Evolutionary conservation across 2,113 vertebrate genomes (phyloP).

Genomic region (Osmerus eperlanus): DNA sequence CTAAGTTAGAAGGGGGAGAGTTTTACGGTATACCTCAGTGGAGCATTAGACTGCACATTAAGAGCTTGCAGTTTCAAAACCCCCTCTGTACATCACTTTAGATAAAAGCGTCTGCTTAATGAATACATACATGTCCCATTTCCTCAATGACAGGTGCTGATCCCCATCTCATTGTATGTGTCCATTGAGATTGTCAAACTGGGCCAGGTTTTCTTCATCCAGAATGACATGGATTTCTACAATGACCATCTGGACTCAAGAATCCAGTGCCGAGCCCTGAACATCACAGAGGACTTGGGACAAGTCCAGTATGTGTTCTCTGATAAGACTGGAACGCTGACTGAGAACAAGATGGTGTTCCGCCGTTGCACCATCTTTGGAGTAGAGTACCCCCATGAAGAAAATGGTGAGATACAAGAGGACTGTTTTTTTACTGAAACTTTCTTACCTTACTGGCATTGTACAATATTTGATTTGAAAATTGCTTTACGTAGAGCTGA

Average conservation of each 20-base stretch:
- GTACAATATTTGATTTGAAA: no score
- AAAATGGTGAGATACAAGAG: constrained; percentile 76
- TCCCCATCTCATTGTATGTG: constrained; percentile 92
- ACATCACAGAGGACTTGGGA: constrained; percentile 95
- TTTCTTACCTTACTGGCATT: no score
- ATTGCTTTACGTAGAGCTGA: no score
- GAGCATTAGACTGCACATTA: no score
- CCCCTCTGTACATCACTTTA: background rate
- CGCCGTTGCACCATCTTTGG: constrained; percentile 89
- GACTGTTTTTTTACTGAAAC: no score
- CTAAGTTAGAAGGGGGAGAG: no score
- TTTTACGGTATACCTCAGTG: no score
- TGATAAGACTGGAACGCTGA: constrained; percentile 96
- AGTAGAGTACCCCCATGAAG: constrained; percentile 87
- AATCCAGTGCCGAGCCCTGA: constrained; percentile 87
- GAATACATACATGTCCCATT: background rate
- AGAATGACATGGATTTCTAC: constrained; percentile 86
- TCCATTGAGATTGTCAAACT: constrained; percentile 96
- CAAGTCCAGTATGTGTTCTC: constrained; percentile 96
- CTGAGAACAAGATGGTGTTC: constrained; percentile 98
- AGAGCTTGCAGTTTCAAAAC: no score
- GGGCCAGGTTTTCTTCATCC: constrained; percentile 92
- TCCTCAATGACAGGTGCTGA: constrained; percentile 77
- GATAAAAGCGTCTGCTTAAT: no score
- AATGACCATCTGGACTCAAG: constrained; percentile 82